These are phyloP conservation scores for Melanotus villosus DNA, from an alignment of 2,888 invertebrate genomes.

Conservation along the genomic window DNA sequence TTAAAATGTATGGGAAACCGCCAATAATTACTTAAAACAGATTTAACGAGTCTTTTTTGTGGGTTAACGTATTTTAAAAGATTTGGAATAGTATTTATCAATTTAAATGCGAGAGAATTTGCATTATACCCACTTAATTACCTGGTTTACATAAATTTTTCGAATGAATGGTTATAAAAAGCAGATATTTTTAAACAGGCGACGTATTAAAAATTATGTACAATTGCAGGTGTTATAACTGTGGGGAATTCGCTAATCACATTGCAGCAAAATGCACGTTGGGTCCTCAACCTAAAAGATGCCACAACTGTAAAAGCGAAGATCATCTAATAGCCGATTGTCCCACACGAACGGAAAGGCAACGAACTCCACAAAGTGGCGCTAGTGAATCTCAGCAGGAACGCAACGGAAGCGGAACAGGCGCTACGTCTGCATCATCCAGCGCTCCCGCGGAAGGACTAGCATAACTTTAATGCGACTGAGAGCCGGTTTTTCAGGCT, in stretches of 20 bases:
- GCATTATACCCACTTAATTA: too few species aligned
- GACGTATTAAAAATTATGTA: too few species aligned
- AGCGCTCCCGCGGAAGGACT: conserved; percentile 50
- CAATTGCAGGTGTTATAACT: conserved; percentile 90
- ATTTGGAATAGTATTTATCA: too few species aligned
- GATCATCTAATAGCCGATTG: conserved; percentile 93
- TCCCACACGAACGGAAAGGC: conserved; percentile 72
- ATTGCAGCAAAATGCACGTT: conserved; percentile 91
- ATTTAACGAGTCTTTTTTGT: too few species aligned
- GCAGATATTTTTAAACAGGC: too few species aligned
- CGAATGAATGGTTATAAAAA: too few species aligned
- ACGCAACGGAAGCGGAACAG: conserved; percentile 57
- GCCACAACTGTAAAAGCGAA: conserved; percentile 90
- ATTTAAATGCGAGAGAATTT: too few species aligned
- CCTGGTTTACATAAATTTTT: too few species aligned
- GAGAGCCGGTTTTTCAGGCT: conserved; percentile 32
- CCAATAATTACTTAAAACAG: too few species aligned
- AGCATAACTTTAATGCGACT: conserved; percentile 36
- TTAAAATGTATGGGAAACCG: too few species aligned
- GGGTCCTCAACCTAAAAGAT: conserved; percentile 92
- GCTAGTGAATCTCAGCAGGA: conserved; percentile 44
- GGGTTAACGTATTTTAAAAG: too few species aligned
- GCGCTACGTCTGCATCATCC: conserved; percentile 39
- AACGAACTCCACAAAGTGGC: conserved; percentile 45
- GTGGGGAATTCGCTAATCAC: conserved; percentile 93